A percentile compares a stretch with the other conserved stretches of the same genome.
Evolutionary conservation across 2,797 vertebrate genomes (phyloP).

Genomic region (Botia kubotai): DNA sequence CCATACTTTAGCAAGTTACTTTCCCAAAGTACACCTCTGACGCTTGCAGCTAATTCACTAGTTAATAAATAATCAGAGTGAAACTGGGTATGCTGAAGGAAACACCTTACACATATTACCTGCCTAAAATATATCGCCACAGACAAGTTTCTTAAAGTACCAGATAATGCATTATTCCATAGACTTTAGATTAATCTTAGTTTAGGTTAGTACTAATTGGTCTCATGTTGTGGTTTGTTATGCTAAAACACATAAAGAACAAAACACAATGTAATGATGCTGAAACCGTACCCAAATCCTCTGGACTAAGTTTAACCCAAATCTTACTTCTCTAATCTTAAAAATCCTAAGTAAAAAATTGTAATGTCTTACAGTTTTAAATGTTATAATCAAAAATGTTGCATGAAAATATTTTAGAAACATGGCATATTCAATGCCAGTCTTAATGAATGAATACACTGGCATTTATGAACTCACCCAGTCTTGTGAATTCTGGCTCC

Average conservation of each 20-base stretch:
- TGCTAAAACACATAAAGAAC: background rate
- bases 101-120: background rate
- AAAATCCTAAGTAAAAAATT: background rate
- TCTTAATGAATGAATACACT: background rate
- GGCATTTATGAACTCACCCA: slow-evolving; percentile 78
- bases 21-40: too few species aligned
- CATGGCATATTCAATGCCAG: background rate
- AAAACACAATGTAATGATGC: too few species aligned
- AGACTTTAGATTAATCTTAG: background rate
- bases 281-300: background rate
- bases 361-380: background rate
- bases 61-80: slow-evolving; percentile 79
- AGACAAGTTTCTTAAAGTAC: background rate
- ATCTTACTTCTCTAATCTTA: background rate
- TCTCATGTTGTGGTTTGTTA: background rate
- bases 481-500: slow-evolving; percentile 81
- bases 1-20: background rate
- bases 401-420: background rate
- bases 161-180: background rate
- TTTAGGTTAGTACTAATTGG: background rate
- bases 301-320: background rate
- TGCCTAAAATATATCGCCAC: background rate
- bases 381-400: background rate
- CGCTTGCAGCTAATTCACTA: background rate
- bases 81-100: slow-evolving; percentile 68